These are phyloP conservation scores for Spodoptera litura DNA, from an alignment of 1,140 invertebrate genomes.

Conservation along the genomic window DNA sequence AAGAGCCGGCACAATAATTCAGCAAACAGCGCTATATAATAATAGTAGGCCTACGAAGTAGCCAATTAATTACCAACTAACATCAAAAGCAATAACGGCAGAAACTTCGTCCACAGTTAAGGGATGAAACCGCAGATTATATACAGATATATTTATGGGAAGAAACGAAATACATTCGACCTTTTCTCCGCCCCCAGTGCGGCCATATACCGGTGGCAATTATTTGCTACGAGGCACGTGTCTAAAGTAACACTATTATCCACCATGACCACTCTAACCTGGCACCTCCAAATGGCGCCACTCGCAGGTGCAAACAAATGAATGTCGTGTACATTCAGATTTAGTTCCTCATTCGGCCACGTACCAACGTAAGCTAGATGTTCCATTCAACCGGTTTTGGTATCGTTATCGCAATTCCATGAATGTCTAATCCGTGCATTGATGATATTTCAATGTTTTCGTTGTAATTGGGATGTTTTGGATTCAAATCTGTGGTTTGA, in stretches of 20 bases:
- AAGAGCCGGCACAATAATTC: no score
- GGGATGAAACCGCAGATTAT: slow-evolving; percentile 15
- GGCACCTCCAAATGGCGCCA: neutral
- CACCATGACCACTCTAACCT: neutral
- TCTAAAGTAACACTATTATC: slow-evolving; percentile 17
- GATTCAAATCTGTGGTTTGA: neutral
- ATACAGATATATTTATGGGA: slow-evolving; percentile 14
- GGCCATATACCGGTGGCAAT: slow-evolving; percentile 12
- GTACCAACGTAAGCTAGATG: neutral
- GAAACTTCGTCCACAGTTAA: slow-evolving; percentile 13
- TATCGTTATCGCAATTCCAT: slow-evolving; percentile 8
- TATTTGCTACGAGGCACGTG: slow-evolving; percentile 13
- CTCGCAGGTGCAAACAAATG: neutral
- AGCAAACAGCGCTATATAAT: no score
- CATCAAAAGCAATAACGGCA: neutral
- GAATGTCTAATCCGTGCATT: slow-evolving; percentile 4
- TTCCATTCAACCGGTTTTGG: neutral
- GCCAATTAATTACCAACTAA: neutral
- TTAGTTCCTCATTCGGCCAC: neutral
- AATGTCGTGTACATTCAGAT: neutral
- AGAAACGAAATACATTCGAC: slow-evolving; percentile 5
- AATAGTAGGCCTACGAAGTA: no score
- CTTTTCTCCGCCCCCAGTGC: slow-evolving; percentile 17
- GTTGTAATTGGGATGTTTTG: slow-evolving; percentile 3
- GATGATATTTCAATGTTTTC: slow-evolving; percentile 5